Percentiles rank a stretch among this genome's conserved stretches.
phyloP scores from a whole-genome alignment of 2,888 invertebrate species.

The Scrobipalpa costella region DNA sequence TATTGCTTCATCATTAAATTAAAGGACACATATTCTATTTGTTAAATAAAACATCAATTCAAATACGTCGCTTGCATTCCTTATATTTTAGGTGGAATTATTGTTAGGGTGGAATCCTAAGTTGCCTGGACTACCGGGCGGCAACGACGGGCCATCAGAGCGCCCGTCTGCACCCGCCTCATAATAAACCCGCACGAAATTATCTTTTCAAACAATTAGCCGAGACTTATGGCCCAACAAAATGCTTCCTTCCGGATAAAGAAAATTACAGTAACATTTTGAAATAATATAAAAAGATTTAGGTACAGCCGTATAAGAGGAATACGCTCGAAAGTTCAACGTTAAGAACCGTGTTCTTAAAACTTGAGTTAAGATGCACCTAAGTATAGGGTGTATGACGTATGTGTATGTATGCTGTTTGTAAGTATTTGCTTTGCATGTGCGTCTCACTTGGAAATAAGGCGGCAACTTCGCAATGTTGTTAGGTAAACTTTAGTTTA shows the following conservation, averaged over 20 bases:
- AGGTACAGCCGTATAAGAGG: not conserved
- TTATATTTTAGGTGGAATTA: no score
- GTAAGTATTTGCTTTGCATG: no score
- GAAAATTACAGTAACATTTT: slow-evolving; percentile 19
- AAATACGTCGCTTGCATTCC: no score
- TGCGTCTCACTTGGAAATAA: no score
- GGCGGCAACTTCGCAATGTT: no score
- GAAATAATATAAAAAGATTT: slow-evolving; percentile 15
- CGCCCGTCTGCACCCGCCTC: slow-evolving; percentile 58
- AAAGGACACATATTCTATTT: no score
- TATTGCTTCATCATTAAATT: no score
- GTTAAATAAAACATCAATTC: no score
- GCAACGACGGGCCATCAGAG: slow-evolving; percentile 50
- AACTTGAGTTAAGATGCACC: slow-evolving; percentile 10
- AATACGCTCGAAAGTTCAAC: slow-evolving; percentile 1
- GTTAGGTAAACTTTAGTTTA: no score
- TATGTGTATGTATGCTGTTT: no score
- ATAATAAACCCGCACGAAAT: slow-evolving; percentile 72
- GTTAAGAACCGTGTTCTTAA: not conserved
- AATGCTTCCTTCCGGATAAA: slow-evolving; percentile 33
- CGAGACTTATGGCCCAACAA: slow-evolving; percentile 60
- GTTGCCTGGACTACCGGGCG: slow-evolving; percentile 22
- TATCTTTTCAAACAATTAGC: slow-evolving; percentile 75
- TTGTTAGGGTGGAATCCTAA: not conserved
- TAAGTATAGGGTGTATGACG: not conserved